These are phyloP conservation scores for Scalopus aquaticus DNA, from an alignment of 2,113 vertebrate species.

Conservation along the genomic window DNA sequence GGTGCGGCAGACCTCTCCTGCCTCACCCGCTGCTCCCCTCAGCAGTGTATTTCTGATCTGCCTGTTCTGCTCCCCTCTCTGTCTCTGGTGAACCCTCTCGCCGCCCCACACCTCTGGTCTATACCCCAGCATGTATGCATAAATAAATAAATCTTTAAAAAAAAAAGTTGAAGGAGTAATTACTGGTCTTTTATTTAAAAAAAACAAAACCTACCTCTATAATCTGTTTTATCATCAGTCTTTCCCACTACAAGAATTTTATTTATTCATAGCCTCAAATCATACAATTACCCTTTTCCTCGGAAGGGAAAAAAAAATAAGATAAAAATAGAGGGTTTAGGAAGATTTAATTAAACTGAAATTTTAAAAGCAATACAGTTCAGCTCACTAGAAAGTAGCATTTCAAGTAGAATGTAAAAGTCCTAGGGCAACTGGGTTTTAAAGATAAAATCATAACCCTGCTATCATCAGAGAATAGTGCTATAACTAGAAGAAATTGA, in stretches of 20 bases:
- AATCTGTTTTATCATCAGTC: background rate
- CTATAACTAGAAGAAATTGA: background rate
- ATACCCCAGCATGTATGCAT: too few relatives aligned
- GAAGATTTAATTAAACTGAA: background rate
- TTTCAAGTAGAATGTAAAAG: background rate
- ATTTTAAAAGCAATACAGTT: background rate
- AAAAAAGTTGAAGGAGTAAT: background rate
- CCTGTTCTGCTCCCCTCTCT: too few relatives aligned
- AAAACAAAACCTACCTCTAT: background rate
- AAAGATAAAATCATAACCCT: background rate
- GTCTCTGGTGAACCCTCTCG: too few relatives aligned
- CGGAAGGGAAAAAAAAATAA: background rate
- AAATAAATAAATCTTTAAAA: too few relatives aligned
- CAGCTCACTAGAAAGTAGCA: background rate
- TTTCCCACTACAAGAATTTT: background rate
- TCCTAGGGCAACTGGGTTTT: background rate
- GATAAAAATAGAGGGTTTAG: background rate
- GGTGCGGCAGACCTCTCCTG: too few relatives aligned
- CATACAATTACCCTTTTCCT: background rate
- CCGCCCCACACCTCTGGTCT: too few relatives aligned
- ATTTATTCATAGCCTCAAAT: background rate
- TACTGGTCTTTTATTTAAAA: background rate
- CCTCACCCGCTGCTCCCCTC: too few relatives aligned
- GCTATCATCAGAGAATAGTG: background rate
- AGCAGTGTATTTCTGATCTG: too few relatives aligned